Base-by-base conservation (phyloP, 2,113 vertebrate species). In the Gambusia affinis region DNA sequence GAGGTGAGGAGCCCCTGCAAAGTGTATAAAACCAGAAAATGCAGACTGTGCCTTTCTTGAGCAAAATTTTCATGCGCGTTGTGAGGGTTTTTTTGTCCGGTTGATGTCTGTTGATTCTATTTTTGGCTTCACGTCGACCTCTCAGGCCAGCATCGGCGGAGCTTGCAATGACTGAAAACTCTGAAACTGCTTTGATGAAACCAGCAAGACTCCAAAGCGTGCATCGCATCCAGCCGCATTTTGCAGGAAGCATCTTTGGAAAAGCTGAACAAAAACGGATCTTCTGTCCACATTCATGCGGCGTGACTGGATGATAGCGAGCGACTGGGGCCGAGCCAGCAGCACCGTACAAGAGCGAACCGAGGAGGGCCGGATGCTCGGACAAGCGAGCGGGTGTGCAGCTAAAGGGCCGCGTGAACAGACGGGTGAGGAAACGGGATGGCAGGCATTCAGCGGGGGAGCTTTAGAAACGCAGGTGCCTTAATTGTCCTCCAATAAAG, bases 381-480 rank as follows among this genome's bases (percentile, higher is more conserved):
- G 51, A 57, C 51, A 57, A 57, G 65, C 28, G 82, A 83, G 67
- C 2, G 39, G 63, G 73, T 80, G 44, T 63, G 15, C 37, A 81
- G 62, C 64, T 35, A 73, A 37, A 85, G 84, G 24, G 75, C 33
- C 73, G 79, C 83, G 80, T 79, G 87, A 87, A 88, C 86, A 82
- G 85, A 79, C 86, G 82, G 75, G 79, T 74, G 83, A 83, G 86
- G 91, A 90, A 91, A 85, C 30, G 73, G 87, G 84, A 78, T 64
- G 79, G 86, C 79, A 74, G 89, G 60, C 85, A 71, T 87, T 86
- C 89, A 90, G 89, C 66, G 24, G 88, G 92, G 84, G 82, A 67
- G 86, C 89, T 87, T 90, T 91, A 73, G 79, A 90, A 87, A 83
- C 72, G 90, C 92, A 93, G 91, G 92, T 92, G 92, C 91, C 90